Conservation (phyloP, 1,140 invertebrate species). For the Pogonognathellus flavescens region DNA sequence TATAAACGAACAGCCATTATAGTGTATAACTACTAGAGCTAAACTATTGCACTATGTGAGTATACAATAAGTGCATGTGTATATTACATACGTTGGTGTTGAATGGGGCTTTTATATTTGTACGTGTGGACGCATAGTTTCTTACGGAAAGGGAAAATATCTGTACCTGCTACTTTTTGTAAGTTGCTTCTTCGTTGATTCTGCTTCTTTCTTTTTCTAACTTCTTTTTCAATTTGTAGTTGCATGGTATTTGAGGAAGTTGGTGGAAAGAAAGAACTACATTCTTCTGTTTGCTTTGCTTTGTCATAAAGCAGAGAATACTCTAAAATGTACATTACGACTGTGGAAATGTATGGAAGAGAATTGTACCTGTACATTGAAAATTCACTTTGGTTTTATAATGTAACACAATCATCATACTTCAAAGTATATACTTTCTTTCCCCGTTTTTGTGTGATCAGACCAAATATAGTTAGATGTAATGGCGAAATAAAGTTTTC, state of each 20-base stretch:
- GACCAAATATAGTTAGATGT: too few species aligned
- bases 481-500: too few species aligned
- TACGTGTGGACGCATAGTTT: too few species aligned
- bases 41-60: too few species aligned
- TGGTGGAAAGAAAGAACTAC: conserved; percentile 12
- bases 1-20: too few species aligned
- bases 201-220: conserved; percentile 21
- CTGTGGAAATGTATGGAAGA: background rate
- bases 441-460: too few species aligned
- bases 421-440: background rate
- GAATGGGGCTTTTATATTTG: too few species aligned
- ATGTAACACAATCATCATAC: conserved; percentile 32
- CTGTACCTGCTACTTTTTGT: too few species aligned
- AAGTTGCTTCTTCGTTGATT: conserved; percentile 1
- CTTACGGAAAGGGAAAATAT: too few species aligned
- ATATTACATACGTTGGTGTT: too few species aligned
- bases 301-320: background rate
- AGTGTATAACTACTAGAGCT: too few species aligned
- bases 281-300: conserved; percentile 15
- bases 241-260: conserved; percentile 18
- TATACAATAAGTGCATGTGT: too few species aligned
- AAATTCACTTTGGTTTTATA: conserved; percentile 46
- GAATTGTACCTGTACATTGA: conserved; percentile 1
- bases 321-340: conserved; percentile 29
- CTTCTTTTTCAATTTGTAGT: conserved; percentile 48